phyloP scores from a whole-genome alignment of 2,113 vertebrate species.

The Poicephalus meyeri region DNA sequence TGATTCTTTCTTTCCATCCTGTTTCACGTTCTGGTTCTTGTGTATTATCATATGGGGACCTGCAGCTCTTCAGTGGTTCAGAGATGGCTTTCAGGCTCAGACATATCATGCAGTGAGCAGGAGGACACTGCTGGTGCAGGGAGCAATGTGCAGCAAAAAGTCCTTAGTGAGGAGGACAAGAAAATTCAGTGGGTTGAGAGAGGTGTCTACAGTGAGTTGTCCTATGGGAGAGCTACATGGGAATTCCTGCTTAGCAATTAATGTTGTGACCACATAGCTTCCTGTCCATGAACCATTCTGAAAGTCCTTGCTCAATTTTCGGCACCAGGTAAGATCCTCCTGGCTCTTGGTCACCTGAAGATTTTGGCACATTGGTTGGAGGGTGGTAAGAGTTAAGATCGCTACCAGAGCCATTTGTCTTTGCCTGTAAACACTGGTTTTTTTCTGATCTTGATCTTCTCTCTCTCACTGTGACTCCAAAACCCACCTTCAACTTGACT shows the following conservation, averaged over 20 bases:
- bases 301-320: neutral
- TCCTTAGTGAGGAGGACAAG: neutral
- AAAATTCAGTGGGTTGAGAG: neutral
- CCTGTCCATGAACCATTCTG: neutral
- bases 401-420: neutral
- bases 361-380: neutral
- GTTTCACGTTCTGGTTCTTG: neutral
- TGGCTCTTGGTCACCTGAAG: neutral
- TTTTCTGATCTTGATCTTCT: neutral
- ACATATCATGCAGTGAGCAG: fast-evolving
- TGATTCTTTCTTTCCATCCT: neutral
- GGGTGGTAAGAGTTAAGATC: neutral
- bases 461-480: neutral
- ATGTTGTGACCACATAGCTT: neutral
- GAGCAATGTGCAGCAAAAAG: neutral
- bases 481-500: neutral
- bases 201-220: neutral
- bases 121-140: neutral
- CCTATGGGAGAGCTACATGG: fast-evolving
- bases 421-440: neutral
- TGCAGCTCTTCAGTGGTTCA: neutral
- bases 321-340: neutral
- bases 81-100: neutral
- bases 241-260: neutral
- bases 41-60: neutral